These are phyloP conservation scores for Pachycephala philippinensis DNA, from an alignment of 2,113 vertebrate genomes.

Conservation along the genomic window DNA sequence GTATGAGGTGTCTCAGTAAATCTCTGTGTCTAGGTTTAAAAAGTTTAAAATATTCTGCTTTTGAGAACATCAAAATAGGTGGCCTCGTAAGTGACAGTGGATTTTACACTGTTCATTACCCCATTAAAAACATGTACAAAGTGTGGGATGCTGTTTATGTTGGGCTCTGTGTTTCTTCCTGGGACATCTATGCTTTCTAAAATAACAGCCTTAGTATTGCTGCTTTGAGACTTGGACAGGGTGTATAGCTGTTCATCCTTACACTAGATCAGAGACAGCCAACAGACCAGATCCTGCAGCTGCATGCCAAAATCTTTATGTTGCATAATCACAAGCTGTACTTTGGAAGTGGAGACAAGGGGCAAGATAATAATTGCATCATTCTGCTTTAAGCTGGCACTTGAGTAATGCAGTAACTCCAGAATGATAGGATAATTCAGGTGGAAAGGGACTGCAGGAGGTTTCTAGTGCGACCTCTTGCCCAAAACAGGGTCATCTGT, in stretches of 20 bases:
- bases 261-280: neutral
- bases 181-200: neutral
- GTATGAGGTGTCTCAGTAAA: neutral
- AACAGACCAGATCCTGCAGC: neutral
- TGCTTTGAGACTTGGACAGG: neutral
- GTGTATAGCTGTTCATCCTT: neutral
- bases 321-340: neutral
- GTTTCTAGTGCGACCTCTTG: neutral
- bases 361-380: neutral
- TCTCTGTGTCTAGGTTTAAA: neutral
- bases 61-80: neutral
- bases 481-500: neutral
- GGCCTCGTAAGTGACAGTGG: neutral
- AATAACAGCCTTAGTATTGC: neutral
- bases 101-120: neutral
- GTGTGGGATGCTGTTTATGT: neutral
- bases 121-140: neutral
- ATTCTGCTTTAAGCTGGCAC: neutral
- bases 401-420: neutral
- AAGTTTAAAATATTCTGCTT: neutral
- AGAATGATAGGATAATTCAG: neutral
- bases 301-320: neutral
- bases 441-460: neutral
- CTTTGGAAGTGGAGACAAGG: neutral
- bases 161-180: neutral